Evolutionary conservation across 92 coral and sea anemone species (phyloP), one percentile per base, ranked within the genome.

Genomic region (Epizoanthus fatuus): DNA sequence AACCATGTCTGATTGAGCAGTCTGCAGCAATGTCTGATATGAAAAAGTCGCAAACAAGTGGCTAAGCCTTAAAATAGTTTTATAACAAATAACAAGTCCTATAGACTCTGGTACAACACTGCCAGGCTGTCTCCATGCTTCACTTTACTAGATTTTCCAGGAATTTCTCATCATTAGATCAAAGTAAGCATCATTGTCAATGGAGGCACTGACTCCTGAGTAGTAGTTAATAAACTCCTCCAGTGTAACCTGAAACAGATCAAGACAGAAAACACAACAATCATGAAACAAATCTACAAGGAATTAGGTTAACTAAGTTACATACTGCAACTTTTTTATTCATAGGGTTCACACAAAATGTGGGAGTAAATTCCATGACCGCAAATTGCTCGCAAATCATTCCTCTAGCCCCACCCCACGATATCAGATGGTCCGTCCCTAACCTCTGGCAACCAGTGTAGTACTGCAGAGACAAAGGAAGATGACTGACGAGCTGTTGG

Each of bases 131-230:
- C 14, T 9, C 53, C 53, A 49, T 49, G 32, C 20, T 14, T 11
- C 56, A 25, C 42, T 20, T 14, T 32, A 16, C 76, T 88, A 92
- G 20, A 95, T 32, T 58, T 95, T 95, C 95, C 95, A 97, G 57
- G 94, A 90, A 66, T 91, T 89, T 85, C 98, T 93, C 78, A 97
- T 79, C 98, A 97, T 97, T 63, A 97, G 92, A 39, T 97, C 97
- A 85, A 97, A 97, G 94, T 97, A 93, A 40, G 96, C 93, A 84
- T 97, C 97, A 0, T 89, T 72, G 42, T 97, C 99, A 72, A 96
- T 86, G 81, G 67, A 65, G 16, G 98, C 95, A 39, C 98, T 96
- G 0, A 97, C 81, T 17, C 98, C 96, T 52, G 89, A 44, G 84
- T 97, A 97, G 83, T 97, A 97, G 91, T 93, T 92, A 3, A 63